Conservation (phyloP, 2,797 vertebrate species). For the Ctenosaura bakeri region DNA sequence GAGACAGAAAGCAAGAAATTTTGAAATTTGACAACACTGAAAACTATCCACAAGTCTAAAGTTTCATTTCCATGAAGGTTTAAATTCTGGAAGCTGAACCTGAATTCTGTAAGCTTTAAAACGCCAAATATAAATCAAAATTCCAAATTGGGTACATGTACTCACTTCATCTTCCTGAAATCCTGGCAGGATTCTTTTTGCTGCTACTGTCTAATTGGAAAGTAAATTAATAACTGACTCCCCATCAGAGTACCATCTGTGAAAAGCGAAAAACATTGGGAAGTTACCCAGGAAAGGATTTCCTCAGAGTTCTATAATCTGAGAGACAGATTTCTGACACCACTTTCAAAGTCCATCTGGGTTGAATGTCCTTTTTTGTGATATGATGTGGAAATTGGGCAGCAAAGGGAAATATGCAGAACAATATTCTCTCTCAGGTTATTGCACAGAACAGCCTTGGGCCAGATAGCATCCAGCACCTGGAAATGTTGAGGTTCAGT, state of each 20-base stretch:
- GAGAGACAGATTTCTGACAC: background rate
- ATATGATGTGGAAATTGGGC: background rate
- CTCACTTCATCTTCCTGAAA: background rate
- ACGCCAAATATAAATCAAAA: background rate
- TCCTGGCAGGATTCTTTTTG: background rate
- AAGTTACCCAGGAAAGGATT: background rate
- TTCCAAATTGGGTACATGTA: background rate
- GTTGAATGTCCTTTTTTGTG: background rate
- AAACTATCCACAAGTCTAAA: background rate
- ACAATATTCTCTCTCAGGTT: background rate
- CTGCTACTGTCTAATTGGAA: background rate
- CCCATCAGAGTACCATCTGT: constrained; percentile 6
- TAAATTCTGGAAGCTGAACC: background rate
- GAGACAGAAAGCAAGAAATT: background rate
- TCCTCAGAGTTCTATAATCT: background rate
- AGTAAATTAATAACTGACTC: constrained; percentile 6
- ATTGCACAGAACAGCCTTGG: background rate
- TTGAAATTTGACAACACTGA: background rate
- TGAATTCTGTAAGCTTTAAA: background rate
- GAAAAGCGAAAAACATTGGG: background rate
- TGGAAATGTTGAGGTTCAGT: background rate
- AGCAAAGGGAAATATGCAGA: background rate
- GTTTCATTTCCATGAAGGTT: background rate
- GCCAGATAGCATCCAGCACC: background rate
- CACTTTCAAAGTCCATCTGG: background rate